These are phyloP conservation scores for Gobius niger DNA, from an alignment of 2,113 vertebrate genomes.

Conservation along the genomic window DNA sequence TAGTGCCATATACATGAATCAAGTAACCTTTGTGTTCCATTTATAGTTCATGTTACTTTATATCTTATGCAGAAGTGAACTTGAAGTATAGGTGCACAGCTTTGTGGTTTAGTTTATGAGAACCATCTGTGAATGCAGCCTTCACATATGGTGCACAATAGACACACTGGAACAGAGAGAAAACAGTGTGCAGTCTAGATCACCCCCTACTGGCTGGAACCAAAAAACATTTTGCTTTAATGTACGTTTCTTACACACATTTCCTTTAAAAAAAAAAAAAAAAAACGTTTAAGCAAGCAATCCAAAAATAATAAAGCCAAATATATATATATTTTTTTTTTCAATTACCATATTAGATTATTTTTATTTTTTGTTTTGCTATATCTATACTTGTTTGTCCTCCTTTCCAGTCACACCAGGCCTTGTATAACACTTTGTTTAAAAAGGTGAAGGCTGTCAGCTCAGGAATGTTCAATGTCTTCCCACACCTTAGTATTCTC, in stretches of 20 bases:
- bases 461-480: constrained; percentile 41
- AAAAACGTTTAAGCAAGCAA: no score
- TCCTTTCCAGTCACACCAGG: neutral
- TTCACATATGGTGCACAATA: neutral
- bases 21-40: no score
- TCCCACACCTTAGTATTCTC: constrained; percentile 44
- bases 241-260: no score
- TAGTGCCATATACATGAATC: no score
- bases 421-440: constrained; percentile 23
- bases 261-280: no score
- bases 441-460: constrained; percentile 23
- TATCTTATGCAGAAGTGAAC: neutral
- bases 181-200: constrained; percentile 7
- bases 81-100: neutral
- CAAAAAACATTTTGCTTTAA: neutral
- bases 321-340: no score
- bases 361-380: no score
- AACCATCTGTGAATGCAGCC: no score
- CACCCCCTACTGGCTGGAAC: constrained; percentile 38
- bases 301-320: no score
- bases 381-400: neutral
- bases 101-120: neutral
- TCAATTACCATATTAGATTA: no score
- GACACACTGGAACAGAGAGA: neutral
- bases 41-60: no score